Evolutionary conservation across 2,113 vertebrate genomes (phyloP).

Genomic region (Trichomycterus rosablanca): DNA sequence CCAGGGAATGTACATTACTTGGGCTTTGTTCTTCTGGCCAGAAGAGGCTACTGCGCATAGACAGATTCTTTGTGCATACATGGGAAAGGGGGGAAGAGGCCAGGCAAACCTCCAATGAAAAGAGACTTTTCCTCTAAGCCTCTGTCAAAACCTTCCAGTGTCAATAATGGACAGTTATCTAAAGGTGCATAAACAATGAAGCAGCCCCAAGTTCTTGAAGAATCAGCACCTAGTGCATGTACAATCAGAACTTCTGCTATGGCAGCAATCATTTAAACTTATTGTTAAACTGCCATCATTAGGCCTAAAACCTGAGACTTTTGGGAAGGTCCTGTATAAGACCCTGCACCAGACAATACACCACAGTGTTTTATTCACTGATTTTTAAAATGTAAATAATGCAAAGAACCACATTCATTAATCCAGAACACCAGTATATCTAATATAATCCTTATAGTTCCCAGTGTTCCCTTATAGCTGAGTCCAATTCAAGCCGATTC

Average conservation of each 20-base stretch:
- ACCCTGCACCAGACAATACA: no score
- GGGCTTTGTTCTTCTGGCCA: slow-evolving; percentile 29
- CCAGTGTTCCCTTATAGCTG: no score
- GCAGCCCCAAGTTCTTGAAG: slow-evolving; percentile 10
- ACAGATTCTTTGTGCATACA: slow-evolving; percentile 27
- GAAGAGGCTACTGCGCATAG: slow-evolving; percentile 18
- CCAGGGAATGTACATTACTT: background rate
- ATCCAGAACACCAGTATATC: no score
- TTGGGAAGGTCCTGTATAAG: no score
- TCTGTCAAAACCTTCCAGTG: slow-evolving; percentile 29
- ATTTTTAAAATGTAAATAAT: no score
- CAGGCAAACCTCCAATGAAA: slow-evolving; percentile 44
- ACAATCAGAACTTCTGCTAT: slow-evolving; percentile 13
- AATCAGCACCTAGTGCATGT: slow-evolving; percentile 11
- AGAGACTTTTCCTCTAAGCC: slow-evolving; percentile 38
- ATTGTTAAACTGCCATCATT: no score
- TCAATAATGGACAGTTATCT: slow-evolving; percentile 44
- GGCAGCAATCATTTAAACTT: no score
- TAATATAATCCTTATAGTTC: no score
- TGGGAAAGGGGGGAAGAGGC: slow-evolving; percentile 32
- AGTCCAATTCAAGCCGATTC: no score
- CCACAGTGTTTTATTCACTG: no score
- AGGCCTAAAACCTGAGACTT: no score
- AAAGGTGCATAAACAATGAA: slow-evolving; percentile 44
- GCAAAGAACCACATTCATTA: no score